Evolutionary conservation across 2,797 vertebrate genomes (phyloP).

Genomic region (Bovichtus variegatus): DNA sequence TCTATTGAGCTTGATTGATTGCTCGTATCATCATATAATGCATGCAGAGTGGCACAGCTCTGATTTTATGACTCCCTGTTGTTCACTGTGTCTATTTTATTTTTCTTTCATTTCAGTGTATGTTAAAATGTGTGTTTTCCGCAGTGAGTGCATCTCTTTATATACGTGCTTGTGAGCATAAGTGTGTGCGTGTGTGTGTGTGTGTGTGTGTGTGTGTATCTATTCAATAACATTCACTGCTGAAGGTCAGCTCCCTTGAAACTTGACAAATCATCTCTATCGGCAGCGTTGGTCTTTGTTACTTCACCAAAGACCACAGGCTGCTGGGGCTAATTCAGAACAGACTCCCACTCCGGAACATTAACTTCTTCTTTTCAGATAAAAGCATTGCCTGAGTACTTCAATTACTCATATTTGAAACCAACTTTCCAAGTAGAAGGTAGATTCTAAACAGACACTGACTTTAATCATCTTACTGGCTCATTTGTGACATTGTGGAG

Average conservation of each 20-base stretch:
- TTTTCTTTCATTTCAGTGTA: neutral
- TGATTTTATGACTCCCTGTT: slow-evolving; percentile 6
- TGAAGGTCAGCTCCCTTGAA: slow-evolving; percentile 68
- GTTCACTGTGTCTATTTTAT: neutral
- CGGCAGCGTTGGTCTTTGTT: slow-evolving; percentile 44
- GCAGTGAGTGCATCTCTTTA: neutral
- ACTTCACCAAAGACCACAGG: slow-evolving; percentile 40
- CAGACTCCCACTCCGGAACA: neutral
- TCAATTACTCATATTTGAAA: neutral
- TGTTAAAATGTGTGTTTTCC: neutral
- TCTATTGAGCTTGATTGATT: slow-evolving; percentile 39
- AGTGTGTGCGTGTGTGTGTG: neutral
- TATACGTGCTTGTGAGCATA: neutral
- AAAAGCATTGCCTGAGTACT: slow-evolving; percentile 4
- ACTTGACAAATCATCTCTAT: slow-evolving; percentile 67
- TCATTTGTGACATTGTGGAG: neutral
- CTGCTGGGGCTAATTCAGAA: slow-evolving; percentile 24
- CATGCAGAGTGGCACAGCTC: slow-evolving; percentile 20
- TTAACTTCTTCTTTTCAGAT: neutral
- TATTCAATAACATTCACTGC: slow-evolving; percentile 38
- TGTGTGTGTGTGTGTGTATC: neutral
- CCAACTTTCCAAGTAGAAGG: neutral
- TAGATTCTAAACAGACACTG: neutral
- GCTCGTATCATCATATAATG: slow-evolving; percentile 13
- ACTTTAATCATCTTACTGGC: neutral